These are phyloP conservation scores for Bombus picipes DNA, from an alignment of 1,140 invertebrate species.

Conservation along the genomic window DNA sequence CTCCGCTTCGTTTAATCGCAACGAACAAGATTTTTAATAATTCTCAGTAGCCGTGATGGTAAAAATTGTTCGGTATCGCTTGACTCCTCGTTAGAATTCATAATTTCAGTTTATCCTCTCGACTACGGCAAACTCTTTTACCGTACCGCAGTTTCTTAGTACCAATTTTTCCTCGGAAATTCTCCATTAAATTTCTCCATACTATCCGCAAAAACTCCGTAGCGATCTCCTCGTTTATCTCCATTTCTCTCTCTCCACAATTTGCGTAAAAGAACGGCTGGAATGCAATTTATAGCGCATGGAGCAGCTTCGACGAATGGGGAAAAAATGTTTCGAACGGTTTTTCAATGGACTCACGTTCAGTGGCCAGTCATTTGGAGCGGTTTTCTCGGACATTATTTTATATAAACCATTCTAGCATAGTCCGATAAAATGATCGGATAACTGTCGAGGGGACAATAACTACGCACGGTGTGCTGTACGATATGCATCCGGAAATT, in stretches of 20 bases:
- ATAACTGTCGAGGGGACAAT: conserved; percentile 33
- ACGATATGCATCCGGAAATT: conserved; percentile 41
- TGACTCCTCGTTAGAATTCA: no score
- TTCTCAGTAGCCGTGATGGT: no score
- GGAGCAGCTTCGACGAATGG: neutral
- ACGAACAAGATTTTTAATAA: no score
- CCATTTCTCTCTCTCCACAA: neutral
- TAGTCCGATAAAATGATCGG: neutral
- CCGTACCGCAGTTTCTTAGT: no score
- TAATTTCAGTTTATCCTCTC: no score
- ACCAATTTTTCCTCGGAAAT: neutral
- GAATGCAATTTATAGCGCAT: neutral
- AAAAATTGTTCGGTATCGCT: no score
- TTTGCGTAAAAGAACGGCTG: neutral
- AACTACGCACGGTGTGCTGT: neutral
- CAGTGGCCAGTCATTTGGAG: neutral
- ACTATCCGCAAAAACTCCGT: neutral
- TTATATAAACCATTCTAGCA: conserved; percentile 7
- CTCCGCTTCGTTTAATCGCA: no score
- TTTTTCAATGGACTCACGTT: neutral
- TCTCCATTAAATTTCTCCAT: neutral
- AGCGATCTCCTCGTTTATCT: neutral
- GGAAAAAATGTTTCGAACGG: neutral
- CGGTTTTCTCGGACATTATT: conserved; percentile 26
- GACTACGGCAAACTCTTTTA: no score